Conservation (phyloP, 2,888 invertebrate species). For the Ctenicera cuprea region DNA sequence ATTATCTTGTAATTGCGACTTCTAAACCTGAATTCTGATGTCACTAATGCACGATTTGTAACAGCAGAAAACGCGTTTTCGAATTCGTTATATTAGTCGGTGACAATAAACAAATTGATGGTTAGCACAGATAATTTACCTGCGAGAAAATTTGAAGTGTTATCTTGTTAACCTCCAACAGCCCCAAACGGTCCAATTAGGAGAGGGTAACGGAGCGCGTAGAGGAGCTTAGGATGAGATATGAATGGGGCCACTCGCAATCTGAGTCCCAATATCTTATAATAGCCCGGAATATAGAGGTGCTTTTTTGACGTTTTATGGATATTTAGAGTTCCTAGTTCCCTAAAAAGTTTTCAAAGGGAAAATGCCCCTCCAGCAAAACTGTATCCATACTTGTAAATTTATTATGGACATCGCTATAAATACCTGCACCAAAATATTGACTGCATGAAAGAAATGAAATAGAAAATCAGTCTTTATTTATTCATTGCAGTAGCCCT, state of each 20-base stretch:
- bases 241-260: conserved; percentile 62
- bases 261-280: conserved; percentile 65
- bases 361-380: conserved; percentile 23
- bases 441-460: conserved; percentile 40
- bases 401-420: conserved; percentile 34
- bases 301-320: conserved; percentile 62
- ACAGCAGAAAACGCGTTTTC: neutral
- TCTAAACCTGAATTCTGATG: no score
- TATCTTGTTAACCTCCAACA: conserved; percentile 66
- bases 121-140: conserved; percentile 49
- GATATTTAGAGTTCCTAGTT: conserved; percentile 60
- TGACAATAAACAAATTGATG: conserved; percentile 44
- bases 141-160: conserved; percentile 63
- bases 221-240: conserved; percentile 61
- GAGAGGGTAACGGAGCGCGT: conserved; percentile 65
- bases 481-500: conserved; percentile 53
- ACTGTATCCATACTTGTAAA: conserved; percentile 31
- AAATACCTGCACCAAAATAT: conserved; percentile 43
- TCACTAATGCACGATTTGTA: no score
- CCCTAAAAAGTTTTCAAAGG: conserved; percentile 41
- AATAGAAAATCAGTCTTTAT: conserved; percentile 53
- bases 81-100: conserved; percentile 7
- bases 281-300: conserved; percentile 60
- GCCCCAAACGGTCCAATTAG: conserved; percentile 67
- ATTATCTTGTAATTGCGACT: no score